Evolutionary conservation across 2,888 invertebrate species (phyloP).

Genomic region (Incurvaria masculella): DNA sequence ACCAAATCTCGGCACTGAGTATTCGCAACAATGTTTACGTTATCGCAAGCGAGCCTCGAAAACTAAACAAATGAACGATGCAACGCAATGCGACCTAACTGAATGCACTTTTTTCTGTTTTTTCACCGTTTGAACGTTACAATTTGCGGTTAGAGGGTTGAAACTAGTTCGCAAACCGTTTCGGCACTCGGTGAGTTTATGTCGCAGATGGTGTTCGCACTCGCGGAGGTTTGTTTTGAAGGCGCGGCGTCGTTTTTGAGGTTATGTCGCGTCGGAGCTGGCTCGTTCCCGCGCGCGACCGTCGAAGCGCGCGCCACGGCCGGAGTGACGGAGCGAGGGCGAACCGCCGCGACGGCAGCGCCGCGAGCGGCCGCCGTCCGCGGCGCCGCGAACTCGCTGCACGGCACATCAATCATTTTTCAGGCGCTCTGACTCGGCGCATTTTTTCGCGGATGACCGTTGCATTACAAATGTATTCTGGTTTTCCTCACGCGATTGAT

Average conservation of each 20-base stretch:
- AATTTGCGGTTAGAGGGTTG: neutral
- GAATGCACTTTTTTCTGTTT: too few species aligned
- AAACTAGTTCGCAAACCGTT: neutral
- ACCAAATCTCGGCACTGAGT: neutral
- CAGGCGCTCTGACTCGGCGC: neutral
- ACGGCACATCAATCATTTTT: slow-evolving; percentile 2
- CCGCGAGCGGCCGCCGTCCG: slow-evolving; percentile 22
- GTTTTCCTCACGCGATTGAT: too few species aligned
- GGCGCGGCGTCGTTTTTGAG: neutral
- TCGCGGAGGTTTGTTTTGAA: neutral
- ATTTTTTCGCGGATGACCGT: too few species aligned
- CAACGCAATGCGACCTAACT: neutral
- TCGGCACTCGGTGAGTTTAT: neutral
- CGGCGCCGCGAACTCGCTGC: neutral
- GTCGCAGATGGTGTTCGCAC: neutral
- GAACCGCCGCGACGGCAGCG: slow-evolving; percentile 29
- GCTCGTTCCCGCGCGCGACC: slow-evolving; percentile 24
- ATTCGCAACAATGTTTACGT: neutral
- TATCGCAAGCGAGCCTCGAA: neutral
- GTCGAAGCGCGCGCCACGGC: slow-evolving; percentile 45
- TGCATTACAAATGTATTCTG: too few species aligned
- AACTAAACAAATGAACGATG: neutral
- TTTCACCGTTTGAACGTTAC: neutral
- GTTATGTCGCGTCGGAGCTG: neutral
- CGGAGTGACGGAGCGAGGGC: slow-evolving; percentile 39